Evolutionary conservation across 2,888 invertebrate genomes (phyloP).

Genomic region (Nineta flava): DNA sequence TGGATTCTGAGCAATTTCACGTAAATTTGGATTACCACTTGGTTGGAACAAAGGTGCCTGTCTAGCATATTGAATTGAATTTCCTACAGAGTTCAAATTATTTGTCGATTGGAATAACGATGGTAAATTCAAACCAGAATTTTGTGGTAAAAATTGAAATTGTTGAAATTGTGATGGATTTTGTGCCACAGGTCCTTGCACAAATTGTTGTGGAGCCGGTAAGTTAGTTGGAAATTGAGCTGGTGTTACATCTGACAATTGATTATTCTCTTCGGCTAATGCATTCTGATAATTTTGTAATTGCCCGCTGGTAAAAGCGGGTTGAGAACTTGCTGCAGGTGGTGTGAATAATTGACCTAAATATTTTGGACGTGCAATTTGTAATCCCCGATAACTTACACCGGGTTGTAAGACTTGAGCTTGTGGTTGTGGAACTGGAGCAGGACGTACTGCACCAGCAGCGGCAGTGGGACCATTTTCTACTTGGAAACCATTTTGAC

Average conservation of each 20-base stretch:
- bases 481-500: slow-evolving; percentile 35
- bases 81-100: background rate
- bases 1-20: background rate
- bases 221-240: background rate
- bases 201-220: background rate
- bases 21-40: background rate
- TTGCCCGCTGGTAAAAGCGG: background rate
- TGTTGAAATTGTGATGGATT: background rate
- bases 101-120: background rate
- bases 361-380: background rate
- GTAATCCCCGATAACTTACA: background rate
- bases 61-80: background rate
- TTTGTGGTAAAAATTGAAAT: background rate
- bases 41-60: background rate
- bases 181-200: too few relatives aligned
- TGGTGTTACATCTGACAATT: background rate
- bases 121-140: background rate
- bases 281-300: background rate
- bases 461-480: background rate
- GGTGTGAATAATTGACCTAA: background rate
- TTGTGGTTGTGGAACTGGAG: background rate
- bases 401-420: background rate
- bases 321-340: background rate
- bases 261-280: background rate
- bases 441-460: background rate